Conservation (phyloP, 2,113 vertebrate genomes). For the Circaetus gallicus region DNA sequence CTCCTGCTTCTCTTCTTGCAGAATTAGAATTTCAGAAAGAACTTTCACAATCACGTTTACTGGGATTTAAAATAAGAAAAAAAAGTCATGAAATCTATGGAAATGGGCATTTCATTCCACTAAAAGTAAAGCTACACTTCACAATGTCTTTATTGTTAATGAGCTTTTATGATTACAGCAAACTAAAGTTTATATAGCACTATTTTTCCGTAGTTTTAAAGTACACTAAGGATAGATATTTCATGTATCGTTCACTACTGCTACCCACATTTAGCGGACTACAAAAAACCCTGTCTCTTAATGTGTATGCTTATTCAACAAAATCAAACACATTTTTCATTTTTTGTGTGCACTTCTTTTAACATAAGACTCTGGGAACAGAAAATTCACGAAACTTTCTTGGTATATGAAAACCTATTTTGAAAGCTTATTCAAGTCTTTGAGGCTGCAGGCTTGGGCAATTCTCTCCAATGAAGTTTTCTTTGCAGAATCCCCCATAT, state of each 20-base stretch:
- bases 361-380: neutral
- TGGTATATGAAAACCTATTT: neutral
- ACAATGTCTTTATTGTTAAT: neutral
- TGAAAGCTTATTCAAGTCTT: neutral
- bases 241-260: neutral
- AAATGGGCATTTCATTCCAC: neutral
- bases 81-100: neutral
- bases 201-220: neutral
- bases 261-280: neutral
- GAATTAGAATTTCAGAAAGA: neutral
- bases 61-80: neutral
- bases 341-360: neutral
- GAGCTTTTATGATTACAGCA: neutral
- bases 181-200: neutral
- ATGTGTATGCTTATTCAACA: neutral
- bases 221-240: neutral
- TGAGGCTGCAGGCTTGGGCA: neutral
- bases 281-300: neutral
- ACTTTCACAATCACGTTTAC: neutral
- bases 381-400: neutral
- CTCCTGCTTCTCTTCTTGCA: neutral
- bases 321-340: neutral
- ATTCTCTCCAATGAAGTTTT: neutral
- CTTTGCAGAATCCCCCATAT: neutral
- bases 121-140: neutral